Evolutionary conservation across 2,797 vertebrate genomes (phyloP), one percentile per base, ranked within the genome.

Genomic region (Catamblyrhynchus diadema): DNA sequence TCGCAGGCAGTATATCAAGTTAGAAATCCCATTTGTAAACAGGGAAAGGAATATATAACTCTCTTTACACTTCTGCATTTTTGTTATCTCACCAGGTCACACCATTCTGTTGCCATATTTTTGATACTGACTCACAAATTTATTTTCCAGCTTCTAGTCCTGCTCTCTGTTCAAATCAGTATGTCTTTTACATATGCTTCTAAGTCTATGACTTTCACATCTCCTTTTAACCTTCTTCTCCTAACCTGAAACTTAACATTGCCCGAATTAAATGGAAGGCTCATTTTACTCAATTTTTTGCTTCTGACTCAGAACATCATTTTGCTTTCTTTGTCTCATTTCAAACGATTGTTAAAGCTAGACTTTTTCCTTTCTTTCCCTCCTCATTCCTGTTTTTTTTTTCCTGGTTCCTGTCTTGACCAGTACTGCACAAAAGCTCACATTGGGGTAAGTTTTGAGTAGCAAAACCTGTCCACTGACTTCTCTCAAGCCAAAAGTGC

Each of bases 21-120:
- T 69, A 87, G 60, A 81, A 90, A 81, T 44, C 17, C 28, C 85
- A 21, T 88, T 93, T 93, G 37, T 72, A 75, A 83, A 74, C 88
- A 35, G 17, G 50, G 10, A 91, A 86, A 91, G 70, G 24, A 81
- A 72, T 83, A 75, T 65, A 60, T 84, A 93, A 95, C 79, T 95
- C 37, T 89, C 42, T 95, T 94, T 94, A 87, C 91, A 81, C 72
- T 94, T 96, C 73, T 87, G 57, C 10, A 10, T 90, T 86, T 71
- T 61, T 79, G 78, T 89, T 83, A 91, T 93, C 82, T 86, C 66
- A 90, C 73, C 44, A 72, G 92, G 79, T 95, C 89, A 78, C 85
- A 95, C 82, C 42, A 47, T 88, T 88, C 75, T 86, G 65, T 91
- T 84, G 59, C 66, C 66, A 33, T 95, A 65, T 91, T 91, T 89